Conservation (phyloP, 2,797 vertebrate species). For the Gambelia wislizenii region DNA sequence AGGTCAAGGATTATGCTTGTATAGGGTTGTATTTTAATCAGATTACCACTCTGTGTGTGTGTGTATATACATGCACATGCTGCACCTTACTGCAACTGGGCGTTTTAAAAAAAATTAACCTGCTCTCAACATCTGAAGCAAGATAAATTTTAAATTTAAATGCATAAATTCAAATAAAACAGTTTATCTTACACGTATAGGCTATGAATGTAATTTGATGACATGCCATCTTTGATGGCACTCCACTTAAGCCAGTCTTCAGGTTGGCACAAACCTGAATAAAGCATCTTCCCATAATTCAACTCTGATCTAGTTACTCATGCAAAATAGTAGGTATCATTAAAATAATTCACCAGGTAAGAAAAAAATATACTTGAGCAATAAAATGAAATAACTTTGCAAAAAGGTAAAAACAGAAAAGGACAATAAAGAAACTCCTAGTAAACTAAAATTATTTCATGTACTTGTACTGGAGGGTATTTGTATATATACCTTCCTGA, state of each 20-base stretch:
- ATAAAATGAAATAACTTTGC: background rate
- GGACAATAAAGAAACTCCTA: background rate
- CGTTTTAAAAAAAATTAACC: background rate
- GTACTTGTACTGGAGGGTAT: background rate
- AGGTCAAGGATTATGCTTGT: background rate
- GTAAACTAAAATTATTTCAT: background rate
- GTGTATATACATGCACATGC: too few species aligned
- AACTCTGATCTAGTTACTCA: background rate
- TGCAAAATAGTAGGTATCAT: background rate
- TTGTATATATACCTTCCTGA: background rate
- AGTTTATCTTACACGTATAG: background rate
- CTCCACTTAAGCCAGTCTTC: background rate
- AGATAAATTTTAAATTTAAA: background rate
- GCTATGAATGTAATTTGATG: background rate
- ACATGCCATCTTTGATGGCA: background rate
- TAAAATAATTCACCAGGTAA: slow-evolving; percentile 5
- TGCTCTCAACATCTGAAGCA: background rate
- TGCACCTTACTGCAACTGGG: background rate
- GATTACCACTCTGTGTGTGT: background rate
- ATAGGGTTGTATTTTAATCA: background rate
- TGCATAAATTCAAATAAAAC: background rate
- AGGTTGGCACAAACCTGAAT: slow-evolving; percentile 27
- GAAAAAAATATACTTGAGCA: background rate
- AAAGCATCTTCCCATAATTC: background rate
- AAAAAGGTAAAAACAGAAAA: background rate